These are phyloP conservation scores for Drosophila seguyi DNA, from an alignment of 1,140 invertebrate genomes.

Conservation along the genomic window DNA sequence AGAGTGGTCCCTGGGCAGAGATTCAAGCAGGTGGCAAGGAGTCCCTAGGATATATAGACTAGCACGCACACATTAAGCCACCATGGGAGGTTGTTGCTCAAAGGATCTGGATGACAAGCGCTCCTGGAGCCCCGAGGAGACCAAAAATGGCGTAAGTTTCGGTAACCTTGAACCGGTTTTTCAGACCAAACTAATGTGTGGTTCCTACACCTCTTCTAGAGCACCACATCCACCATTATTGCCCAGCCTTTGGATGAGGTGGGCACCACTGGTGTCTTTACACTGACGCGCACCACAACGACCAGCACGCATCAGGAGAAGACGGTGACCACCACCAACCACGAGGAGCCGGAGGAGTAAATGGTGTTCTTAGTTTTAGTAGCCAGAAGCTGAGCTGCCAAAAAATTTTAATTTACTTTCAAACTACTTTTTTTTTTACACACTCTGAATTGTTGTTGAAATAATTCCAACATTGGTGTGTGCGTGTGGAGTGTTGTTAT, in stretches of 20 bases:
- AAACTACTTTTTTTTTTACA: slow-evolving; percentile 1
- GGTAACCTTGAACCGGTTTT: background rate
- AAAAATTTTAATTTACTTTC: slow-evolving; percentile 1
- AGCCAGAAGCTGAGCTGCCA: slow-evolving; percentile 2
- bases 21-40: background rate
- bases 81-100: slow-evolving; percentile 76
- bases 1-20: slow-evolving; percentile 6
- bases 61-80: background rate
- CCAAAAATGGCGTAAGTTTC: slow-evolving; percentile 75
- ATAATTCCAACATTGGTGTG: slow-evolving; percentile 17
- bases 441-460: slow-evolving; percentile 22
- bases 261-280: slow-evolving; percentile 74
- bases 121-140: slow-evolving; percentile 80
- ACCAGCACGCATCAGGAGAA: slow-evolving; percentile 49
- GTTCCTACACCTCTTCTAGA: slow-evolving; percentile 26
- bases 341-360: slow-evolving; percentile 27
- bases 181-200: background rate
- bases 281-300: slow-evolving; percentile 60
- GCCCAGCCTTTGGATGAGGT: slow-evolving; percentile 76
- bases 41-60: background rate
- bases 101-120: slow-evolving; percentile 79
- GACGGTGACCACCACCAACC: slow-evolving; percentile 42
- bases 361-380: background rate
- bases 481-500: slow-evolving; percentile 23
- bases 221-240: slow-evolving; percentile 80